phyloP scores from a whole-genome alignment of 2,888 invertebrate species.

The Watsonalla cultraria region DNA sequence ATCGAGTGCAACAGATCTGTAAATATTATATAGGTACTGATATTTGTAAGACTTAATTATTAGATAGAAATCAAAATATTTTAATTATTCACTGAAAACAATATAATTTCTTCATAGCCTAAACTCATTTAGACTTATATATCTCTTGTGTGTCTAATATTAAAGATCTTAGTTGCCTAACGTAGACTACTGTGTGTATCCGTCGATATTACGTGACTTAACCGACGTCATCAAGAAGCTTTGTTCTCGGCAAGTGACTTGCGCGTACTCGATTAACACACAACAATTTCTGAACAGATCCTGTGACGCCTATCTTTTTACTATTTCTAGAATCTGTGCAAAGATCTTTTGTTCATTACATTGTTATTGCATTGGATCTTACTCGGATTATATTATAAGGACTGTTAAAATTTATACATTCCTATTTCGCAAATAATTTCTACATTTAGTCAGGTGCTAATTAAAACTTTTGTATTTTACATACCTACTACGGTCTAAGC shows the following conservation, averaged over 20 bases:
- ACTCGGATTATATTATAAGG: too few species aligned
- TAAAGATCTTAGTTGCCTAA: neutral
- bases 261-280: too few species aligned
- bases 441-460: conserved; percentile 32
- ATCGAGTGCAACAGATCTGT: conserved; percentile 48
- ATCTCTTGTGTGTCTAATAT: neutral
- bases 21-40: conserved; percentile 64
- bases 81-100: conserved; percentile 13
- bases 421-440: conserved; percentile 2
- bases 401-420: neutral
- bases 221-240: too few species aligned
- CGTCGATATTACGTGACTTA: too few species aligned
- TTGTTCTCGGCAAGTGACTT: too few species aligned
- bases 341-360: too few species aligned
- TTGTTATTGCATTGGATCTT: too few species aligned
- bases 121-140: neutral
- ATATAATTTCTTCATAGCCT: neutral
- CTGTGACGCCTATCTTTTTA: too few species aligned
- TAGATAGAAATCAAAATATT: conserved; percentile 61
- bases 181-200: too few species aligned
- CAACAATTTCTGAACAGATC: too few species aligned
- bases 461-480: conserved; percentile 7
- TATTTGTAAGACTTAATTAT: conserved; percentile 54
- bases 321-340: too few species aligned
- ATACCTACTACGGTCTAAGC: conserved; percentile 38